Base-by-base conservation (phyloP, 2,888 invertebrate genomes). In the Sturmia bella region DNA sequence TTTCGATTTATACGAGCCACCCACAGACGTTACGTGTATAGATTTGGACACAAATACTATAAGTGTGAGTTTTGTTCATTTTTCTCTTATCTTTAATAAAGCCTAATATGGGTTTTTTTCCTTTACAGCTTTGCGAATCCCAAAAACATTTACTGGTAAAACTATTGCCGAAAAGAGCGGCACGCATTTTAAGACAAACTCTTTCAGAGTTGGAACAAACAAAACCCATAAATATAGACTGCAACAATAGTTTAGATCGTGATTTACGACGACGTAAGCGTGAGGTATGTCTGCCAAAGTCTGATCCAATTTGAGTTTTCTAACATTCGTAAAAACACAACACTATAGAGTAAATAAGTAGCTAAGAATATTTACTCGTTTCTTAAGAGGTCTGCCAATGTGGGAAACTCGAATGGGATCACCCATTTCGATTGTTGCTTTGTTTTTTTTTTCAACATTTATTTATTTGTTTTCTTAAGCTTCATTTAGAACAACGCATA, bases 1-100 rank as follows among this genome's bases (percentile, higher is more conserved):
- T 92, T 99, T 99, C 90, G 99, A 99, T 91, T 92, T 99, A 41
- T 98, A 97, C 89, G 98, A 98, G 89, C 99, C 98, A 32, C 99
- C 99, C 32, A 92, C 95, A 15, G 99, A 99, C 91, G 99, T 99
- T 9, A 98, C 97, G 63, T 99, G 99, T 91, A 96, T 99, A 61
- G 99, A 99, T 92, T 93, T 99, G 88, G 99, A 99, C 89, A 99
- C 99, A 0, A 98, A 98, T 89, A 97, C 97, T 86, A 97, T 99
- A 83, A 97, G 97, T 83, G 94, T 96, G 90, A 91, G 93, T 92
- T 21, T 37, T 39, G 11, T 54, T 68, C 48, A 2, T 12, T 27
- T 19, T 43, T 4, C 94, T 94, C 6, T 59, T n/a, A 3, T 9
- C 21, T 12, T 15, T n/a, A 39, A 27, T n/a, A 32, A 9, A 9